Evolutionary conservation across 2,888 invertebrate genomes (phyloP), one percentile per base, ranked within the genome.

Genomic region (Isoperla grammatica): DNA sequence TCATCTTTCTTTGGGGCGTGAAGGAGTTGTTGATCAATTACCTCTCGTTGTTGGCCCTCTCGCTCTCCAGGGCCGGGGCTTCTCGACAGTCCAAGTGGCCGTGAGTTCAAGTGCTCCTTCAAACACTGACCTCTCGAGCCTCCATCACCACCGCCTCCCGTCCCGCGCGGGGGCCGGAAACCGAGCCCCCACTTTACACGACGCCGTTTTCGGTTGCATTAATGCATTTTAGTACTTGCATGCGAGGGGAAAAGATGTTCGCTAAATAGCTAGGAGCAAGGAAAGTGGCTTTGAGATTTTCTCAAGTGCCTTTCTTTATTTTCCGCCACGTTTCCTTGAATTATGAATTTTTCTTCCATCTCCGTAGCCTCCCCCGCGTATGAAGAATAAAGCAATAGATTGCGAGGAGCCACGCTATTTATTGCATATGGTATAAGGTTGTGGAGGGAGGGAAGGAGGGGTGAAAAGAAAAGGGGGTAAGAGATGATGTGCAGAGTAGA

Each of bases 301-400:
- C 53, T 39, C 55, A 40, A 55, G 39, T 17, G 29, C 23, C 37
- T 17, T 43, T 29, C 35, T 46, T 13, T 23, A 45, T 13, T 35
- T 46, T 42, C 19, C 19, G 15, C 56, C 45, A 46, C 19, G 40
- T 43, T 13, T 13, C 13, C n/a, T 23, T 56, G 56, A 56, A 56
- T 56, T 56, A 56, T 56, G 56, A 56, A 56, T 56, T 43, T 56
- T 37, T 42, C 56, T 56, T 56, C 45, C 56, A 19, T 43, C 22
- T 43, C 40, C 35, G 17, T 35, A 13, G 9, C 56, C 23, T 9
- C 37, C 29, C 29, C 29, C 29, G 29, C 8, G 29, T 29, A 29
- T 29, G 29, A 29, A 29, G 29, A 29, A 29, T 29, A 29, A 29
- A 29, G 13, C 13, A 49, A 15, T n/a, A 35, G 22, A 13, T 13